These are phyloP conservation scores for Nasalis larvatus DNA, from an alignment of 2,113 vertebrate species.

Conservation along the genomic window DNA sequence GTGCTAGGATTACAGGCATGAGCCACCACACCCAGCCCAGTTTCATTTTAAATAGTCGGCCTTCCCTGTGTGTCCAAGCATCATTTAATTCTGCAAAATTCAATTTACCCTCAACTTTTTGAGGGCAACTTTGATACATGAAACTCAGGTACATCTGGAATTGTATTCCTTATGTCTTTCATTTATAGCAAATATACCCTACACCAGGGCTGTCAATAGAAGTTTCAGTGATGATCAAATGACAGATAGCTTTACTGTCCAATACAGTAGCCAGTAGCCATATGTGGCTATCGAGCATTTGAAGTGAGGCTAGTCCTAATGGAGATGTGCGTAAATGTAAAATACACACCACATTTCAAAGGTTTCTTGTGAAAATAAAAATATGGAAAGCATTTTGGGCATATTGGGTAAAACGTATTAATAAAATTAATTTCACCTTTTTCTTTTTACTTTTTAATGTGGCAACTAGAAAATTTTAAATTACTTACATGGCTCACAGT, in stretches of 20 bases:
- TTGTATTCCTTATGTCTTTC: slow-evolving; percentile 12
- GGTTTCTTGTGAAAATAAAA: not conserved
- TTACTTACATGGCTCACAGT: slow-evolving; percentile 1
- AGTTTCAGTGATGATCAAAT: slow-evolving; percentile 20
- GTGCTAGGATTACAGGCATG: too few species aligned
- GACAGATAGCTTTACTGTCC: not conserved
- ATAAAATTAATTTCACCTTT: not conserved
- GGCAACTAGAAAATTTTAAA: slow-evolving; percentile 9
- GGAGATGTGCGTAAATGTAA: not conserved
- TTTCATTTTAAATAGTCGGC: slow-evolving; percentile 1
- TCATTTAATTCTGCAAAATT: slow-evolving; percentile 39
- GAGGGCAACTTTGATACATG: not conserved
- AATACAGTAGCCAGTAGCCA: not conserved
- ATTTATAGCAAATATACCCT: not conserved
- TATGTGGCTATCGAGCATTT: not conserved
- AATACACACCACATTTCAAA: slow-evolving; percentile 31
- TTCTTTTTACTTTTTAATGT: slow-evolving; percentile 1
- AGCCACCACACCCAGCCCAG: too few species aligned
- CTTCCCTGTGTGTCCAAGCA: not conserved
- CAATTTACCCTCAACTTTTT: slow-evolving; percentile 42
- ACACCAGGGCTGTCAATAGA: not conserved
- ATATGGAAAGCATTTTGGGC: not conserved
- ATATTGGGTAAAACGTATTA: not conserved
- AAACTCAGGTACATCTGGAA: slow-evolving; percentile 4
- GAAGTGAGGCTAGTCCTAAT: not conserved